These are phyloP conservation scores for Neomorphus geoffroyi DNA, from an alignment of 2,797 vertebrate species.

Conservation along the genomic window DNA sequence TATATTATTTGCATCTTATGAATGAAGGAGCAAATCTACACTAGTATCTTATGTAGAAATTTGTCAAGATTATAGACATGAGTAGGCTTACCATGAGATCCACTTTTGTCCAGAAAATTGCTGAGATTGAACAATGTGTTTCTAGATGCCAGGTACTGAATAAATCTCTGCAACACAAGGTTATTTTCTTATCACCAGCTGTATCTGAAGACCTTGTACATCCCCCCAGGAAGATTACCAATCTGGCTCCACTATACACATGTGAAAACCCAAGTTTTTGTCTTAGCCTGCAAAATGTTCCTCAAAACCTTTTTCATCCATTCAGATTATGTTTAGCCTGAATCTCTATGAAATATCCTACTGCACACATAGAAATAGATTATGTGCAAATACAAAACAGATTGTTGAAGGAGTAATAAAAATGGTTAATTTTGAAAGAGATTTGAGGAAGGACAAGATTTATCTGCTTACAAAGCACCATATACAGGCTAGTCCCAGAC, in stretches of 20 bases:
- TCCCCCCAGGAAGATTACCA: neutral
- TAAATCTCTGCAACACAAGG: conserved; percentile 90
- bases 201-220: neutral
- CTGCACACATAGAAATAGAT: neutral
- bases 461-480: neutral
- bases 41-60: neutral
- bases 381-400: neutral
- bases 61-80: neutral
- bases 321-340: neutral
- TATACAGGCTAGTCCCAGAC: neutral
- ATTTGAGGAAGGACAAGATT: neutral
- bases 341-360: neutral
- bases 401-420: neutral
- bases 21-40: neutral
- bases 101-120: conserved; percentile 99
- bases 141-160: conserved; percentile 99
- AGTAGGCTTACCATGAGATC: conserved; percentile 89
- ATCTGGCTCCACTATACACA: neutral
- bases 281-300: neutral
- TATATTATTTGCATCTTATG: neutral
- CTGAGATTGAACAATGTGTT: conserved; percentile 99
- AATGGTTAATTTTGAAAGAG: neutral
- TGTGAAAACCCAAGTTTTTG: neutral
- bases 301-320: neutral
- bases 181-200: conserved; percentile 15